These are phyloP conservation scores for Acipenser oxyrinchus DNA, from an alignment of 2,797 vertebrate genomes.

Conservation along the genomic window DNA sequence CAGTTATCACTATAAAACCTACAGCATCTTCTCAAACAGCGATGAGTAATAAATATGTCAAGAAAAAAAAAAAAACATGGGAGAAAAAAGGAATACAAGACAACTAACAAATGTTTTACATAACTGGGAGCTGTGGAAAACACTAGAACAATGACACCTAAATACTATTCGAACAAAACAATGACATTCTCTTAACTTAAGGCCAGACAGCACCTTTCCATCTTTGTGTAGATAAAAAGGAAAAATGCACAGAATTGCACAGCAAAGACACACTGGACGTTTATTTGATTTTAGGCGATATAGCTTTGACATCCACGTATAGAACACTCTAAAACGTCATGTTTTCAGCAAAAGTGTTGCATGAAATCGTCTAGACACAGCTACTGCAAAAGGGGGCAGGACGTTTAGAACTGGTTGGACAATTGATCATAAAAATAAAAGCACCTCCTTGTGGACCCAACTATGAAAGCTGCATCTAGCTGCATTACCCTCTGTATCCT, in stretches of 20 bases:
- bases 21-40: no score
- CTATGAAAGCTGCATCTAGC: no score
- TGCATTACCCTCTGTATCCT: no score
- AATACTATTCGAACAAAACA: not conserved
- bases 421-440: no score
- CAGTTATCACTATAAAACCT: no score
- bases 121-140: slow-evolving; percentile 11
- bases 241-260: not conserved
- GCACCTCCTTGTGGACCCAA: no score
- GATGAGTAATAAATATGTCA: no score
- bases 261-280: not conserved
- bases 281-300: not conserved
- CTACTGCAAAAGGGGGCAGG: not conserved
- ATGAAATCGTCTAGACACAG: not conserved
- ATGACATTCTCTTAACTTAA: not conserved
- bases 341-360: not conserved
- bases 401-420: no score
- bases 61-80: not conserved
- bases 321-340: not conserved
- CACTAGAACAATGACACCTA: not conserved
- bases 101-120: not conserved
- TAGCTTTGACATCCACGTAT: not conserved
- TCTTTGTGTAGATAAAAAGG: not conserved
- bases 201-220: not conserved
- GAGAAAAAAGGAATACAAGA: not conserved